phyloP scores from a whole-genome alignment of 2,888 invertebrate species.

The Hecatera dysodea region DNA sequence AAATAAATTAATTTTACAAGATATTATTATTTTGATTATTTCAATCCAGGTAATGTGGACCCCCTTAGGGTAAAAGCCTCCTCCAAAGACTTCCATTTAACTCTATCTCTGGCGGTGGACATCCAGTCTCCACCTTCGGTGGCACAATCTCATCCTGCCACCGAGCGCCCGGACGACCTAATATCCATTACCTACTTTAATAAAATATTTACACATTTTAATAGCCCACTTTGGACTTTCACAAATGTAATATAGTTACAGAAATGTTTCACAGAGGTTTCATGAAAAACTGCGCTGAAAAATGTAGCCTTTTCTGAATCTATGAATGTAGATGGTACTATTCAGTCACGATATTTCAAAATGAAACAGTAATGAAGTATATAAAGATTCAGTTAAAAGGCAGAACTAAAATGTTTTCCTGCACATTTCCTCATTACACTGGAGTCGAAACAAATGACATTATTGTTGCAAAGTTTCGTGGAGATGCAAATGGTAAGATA shows the following conservation, averaged over 20 bases:
- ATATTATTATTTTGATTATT: too few relatives aligned
- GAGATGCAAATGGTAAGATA: constrained; percentile 29
- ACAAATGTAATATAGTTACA: constrained; percentile 29
- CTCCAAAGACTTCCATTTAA: too few relatives aligned
- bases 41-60: too few relatives aligned
- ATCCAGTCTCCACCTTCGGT: too few relatives aligned
- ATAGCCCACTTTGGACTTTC: constrained; percentile 24
- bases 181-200: too few relatives aligned
- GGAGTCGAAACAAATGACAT: constrained; percentile 16
- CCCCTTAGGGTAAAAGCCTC: too few relatives aligned
- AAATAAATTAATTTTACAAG: too few relatives aligned
- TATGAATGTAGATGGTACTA: constrained; percentile 11
- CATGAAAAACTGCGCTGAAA: constrained; percentile 24
- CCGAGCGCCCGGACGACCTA: too few relatives aligned
- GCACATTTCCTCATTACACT: constrained; percentile 22
- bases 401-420: background rate
- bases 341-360: constrained; percentile 21
- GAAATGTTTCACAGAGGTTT: constrained; percentile 30
- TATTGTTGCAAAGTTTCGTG: constrained; percentile 4
- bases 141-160: too few relatives aligned
- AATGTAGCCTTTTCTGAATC: constrained; percentile 22
- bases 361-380: constrained; percentile 2
- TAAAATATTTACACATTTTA: constrained; percentile 47
- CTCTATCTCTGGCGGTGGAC: too few relatives aligned
- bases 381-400: background rate